Evolutionary conservation across 2,888 invertebrate species (phyloP).

Genomic region (Stenodema calcarata): DNA sequence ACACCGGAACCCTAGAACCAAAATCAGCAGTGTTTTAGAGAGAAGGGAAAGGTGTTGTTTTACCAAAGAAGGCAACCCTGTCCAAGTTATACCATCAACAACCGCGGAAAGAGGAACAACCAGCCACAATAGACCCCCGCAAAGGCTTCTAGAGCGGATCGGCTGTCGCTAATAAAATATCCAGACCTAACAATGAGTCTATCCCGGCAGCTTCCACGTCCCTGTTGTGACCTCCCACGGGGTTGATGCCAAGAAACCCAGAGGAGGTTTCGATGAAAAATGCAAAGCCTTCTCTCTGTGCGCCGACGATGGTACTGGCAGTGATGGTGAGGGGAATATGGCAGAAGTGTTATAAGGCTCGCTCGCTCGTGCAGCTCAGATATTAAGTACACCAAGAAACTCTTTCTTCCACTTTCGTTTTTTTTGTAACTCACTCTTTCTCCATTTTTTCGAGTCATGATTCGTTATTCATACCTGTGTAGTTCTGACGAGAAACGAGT

Average conservation of each 20-base stretch:
- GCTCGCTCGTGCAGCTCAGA: neutral
- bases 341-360: neutral
- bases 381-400: neutral
- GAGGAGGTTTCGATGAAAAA: neutral
- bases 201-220: neutral
- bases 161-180: neutral
- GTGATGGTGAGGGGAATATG: neutral
- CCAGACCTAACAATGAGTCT: neutral
- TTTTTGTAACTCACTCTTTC: neutral
- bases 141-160: neutral
- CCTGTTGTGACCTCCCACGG: neutral
- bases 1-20: no score
- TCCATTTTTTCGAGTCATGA: neutral
- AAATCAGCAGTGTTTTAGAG: no score
- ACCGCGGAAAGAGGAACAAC: neutral
- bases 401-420: neutral
- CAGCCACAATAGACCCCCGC: neutral
- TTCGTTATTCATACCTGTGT: neutral
- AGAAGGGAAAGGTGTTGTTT: neutral
- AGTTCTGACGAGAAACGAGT: neutral
- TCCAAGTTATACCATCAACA: neutral
- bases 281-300: neutral
- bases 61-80: neutral
- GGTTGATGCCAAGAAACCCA: neutral
- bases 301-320: neutral